Base-by-base conservation (phyloP, 2,113 vertebrate species). In the Saccopteryx leptura region DNA sequence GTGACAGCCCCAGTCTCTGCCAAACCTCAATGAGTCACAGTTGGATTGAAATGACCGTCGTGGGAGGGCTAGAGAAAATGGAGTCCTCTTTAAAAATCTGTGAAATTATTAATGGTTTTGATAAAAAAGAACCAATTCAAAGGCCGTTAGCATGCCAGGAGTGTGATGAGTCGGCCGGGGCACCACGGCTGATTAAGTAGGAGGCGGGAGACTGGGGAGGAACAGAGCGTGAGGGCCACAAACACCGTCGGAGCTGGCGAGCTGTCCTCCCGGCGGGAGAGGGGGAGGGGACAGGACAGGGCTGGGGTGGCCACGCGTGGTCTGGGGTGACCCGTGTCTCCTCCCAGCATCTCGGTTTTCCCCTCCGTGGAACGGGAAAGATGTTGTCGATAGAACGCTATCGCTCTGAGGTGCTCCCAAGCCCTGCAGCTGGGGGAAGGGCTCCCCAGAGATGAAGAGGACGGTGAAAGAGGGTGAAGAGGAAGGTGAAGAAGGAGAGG, bases 221-320 rank as follows among this genome's bases (percentile, higher is more conserved):
- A 3, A 21, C 8, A 0, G 0, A 1, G 23, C 0, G 33, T 2
- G 23, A 1, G 26, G 0, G 17, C 23, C 4, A 12, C 17, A 46
- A 2, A 2, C 24, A 19, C 26, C 19, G 0, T 39, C 68, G 2
- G n/a, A 24, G 1, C 72, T 5, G 31, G 17, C 4, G 14, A 33
- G 9, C 56, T 18, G 12, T 15, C 28, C 46, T 33, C 39, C 31
- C 12, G 23, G 24, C 2, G 1, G 61, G 28, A 5, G 9, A 8
- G 86, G 39, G 24, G 7, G 4, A 14, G 46, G 1, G 17, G 39
- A 0, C 6, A 54, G 12, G 21, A 33, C 28, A 23, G 28, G 66
- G 63, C 39, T 39, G 8, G 19, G 7, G 39, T 4, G 5, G 21
- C 65, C 0, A 2, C 13, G 72, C 10, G 14, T 31, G 60, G n/a